Evolutionary conservation across 2,113 vertebrate genomes (phyloP), one percentile per base, ranked within the genome.

Genomic region (Peucedramus taeniatus): DNA sequence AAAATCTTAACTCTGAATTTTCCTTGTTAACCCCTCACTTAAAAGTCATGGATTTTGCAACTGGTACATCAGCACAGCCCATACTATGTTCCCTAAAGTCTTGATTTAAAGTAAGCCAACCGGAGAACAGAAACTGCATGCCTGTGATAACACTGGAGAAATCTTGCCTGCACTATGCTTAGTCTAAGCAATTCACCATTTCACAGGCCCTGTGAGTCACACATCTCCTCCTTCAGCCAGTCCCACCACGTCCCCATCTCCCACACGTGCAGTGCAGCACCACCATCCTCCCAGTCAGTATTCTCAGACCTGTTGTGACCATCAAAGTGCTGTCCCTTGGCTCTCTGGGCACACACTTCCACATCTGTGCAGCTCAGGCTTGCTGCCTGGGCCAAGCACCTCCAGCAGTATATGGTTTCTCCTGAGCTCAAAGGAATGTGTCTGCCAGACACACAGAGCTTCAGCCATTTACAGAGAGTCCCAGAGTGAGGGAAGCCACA

Each of bases 181-280:
- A 60, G 35, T 35, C 35, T 51, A 72, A 79, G 24, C 3, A 93
- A 70, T 20, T 39, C 54, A 61, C 16, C 17, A 53, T 65, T 89
- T 80, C 71, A 57, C 40, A 83, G 44, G 33, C 20, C 19, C 16
- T 3, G 1, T 1, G 18, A 85, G 26, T 44, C 57, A 86, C 11
- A 7, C 7, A 15, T 20, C 65, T 63, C 10, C 51, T 65, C 6
- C 31, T 70, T 30, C 21, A 24, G 27, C 6, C 27, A 20, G 18
- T 54, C 23, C 33, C 23, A 78, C 39, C n/a, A 10, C 1, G 1
- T 42, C 31, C 30, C 20, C 27, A 44, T 70, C 28, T 77, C 68
- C 31, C 50, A 69, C 3, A 9, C 0, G 0, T 7, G 24, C 69
- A 30, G 23, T 21, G 27, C 44, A 72, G 33, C 49, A 45, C 7